Evolutionary conservation across 2,797 vertebrate species (phyloP).

Genomic region (Dendrocincla fuliginosa): DNA sequence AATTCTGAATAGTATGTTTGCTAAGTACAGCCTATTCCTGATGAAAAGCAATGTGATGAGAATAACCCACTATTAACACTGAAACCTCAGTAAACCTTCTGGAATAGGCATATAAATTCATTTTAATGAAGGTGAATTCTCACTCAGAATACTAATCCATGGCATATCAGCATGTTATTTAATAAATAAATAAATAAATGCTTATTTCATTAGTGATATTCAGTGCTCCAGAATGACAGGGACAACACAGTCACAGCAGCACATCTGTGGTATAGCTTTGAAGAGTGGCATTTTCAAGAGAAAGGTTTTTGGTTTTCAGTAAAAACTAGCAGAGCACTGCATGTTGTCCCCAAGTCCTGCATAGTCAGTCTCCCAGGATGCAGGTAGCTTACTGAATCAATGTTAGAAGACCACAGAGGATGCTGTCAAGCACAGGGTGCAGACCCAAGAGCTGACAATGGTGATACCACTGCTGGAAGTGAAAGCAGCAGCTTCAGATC

Average conservation of each 20-base stretch:
- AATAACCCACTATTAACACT: constrained; percentile 15
- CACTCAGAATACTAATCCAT: background rate
- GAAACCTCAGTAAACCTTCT: background rate
- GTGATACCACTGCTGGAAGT: background rate
- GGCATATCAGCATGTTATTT: background rate
- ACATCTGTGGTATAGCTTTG: background rate
- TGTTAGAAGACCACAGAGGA: background rate
- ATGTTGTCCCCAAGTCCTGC: background rate
- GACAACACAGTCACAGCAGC: background rate
- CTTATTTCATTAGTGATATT: background rate
- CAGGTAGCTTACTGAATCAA: background rate
- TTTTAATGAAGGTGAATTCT: background rate
- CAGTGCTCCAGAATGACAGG: background rate
- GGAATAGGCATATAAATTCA: background rate
- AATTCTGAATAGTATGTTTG: background rate
- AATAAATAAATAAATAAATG: background rate
- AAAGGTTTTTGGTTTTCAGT: background rate
- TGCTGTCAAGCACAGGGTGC: background rate
- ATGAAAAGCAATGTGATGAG: background rate
- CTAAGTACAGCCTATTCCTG: background rate
- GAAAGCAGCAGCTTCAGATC: background rate
- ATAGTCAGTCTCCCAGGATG: background rate
- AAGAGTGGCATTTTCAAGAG: background rate
- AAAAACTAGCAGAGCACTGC: background rate
- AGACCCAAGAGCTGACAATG: background rate